Evolutionary conservation across 2,113 vertebrate genomes (phyloP), one percentile per base, ranked within the genome.

Genomic region (Madoqua kirkii): DNA sequence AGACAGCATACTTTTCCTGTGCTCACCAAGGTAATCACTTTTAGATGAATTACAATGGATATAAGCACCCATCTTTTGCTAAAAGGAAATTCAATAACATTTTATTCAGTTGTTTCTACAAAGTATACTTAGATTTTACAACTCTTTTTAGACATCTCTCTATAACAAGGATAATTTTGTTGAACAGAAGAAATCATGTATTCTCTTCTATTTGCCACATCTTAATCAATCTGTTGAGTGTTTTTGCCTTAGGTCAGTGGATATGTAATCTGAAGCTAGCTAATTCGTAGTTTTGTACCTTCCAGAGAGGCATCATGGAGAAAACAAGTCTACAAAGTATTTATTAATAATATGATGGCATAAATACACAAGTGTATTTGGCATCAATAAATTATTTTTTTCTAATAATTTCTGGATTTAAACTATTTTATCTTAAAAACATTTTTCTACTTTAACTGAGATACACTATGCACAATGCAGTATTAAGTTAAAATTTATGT

Each of bases 1-100:
- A n/a, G 99, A 99, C 95, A 99, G 99, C 98, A 99, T 99, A 98
- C 99, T 99, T 81, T 99, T 99, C 87, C 99, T 99, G 96, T 99
- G 99, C 97, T 99, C 99, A 0, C 99, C 99, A 95, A 99, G 99
- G 99, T 99, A 99, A 95, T 59, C 2, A 8, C 59, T 90, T 93
- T 93, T 25, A 95, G 52, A 31, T 78, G 79, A 12, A 57, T 91
- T 90, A 60, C 57, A 43, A 6, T 95, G 12, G 76, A 13, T 95
- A 7, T 33, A 50, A 79, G 89, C 87, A 36, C 36, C 55, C 31
- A 4, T 71, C 23, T 36, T 87, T 64, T 40, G 14, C 57, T 89
- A 60, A 88, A 48, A 62, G 60, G 2, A 54, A 83, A 71, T 40
- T 89, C 13, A 84, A 2, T 3, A 2, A 21, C 55, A 89, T 48